Percentiles rank a stretch among this genome's conserved stretches.
phyloP scores from a whole-genome alignment of 2,888 invertebrate genomes.

The Coenonympha glycerion region DNA sequence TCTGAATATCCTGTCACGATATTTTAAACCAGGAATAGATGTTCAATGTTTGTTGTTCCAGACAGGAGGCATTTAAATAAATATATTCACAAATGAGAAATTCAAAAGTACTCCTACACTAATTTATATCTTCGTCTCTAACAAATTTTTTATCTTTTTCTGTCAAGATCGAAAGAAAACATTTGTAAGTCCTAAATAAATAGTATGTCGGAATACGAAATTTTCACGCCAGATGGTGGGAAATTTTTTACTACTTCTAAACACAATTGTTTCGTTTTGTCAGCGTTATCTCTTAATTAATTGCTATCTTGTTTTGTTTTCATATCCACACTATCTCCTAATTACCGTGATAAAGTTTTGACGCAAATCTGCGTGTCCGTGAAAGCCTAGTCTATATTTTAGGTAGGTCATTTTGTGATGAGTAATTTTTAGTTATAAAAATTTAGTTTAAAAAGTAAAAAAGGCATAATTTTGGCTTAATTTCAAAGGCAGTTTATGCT shows the following conservation, averaged over 20 bases:
- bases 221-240: too few species aligned
- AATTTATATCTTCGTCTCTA: too few species aligned
- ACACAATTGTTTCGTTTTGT: background rate
- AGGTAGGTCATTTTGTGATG: background rate
- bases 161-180: background rate
- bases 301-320: conserved; percentile 1
- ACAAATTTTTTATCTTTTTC: background rate
- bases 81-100: too few species aligned
- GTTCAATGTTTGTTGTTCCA: too few species aligned
- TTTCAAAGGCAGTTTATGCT: too few species aligned
- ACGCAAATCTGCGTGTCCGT: conserved; percentile 32
- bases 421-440: background rate
- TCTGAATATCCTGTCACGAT: too few species aligned
- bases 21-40: too few species aligned
- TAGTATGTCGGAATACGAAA: background rate
- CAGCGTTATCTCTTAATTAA: conserved; percentile 4
- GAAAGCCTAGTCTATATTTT: background rate
- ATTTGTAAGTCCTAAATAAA: background rate
- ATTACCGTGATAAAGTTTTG: conserved; percentile 40
- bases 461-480: too few species aligned
- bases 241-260: too few species aligned
- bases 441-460: too few species aligned
- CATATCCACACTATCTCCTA: conserved; percentile 29
- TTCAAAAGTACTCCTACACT: too few species aligned
- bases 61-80: too few species aligned